phyloP scores from a whole-genome alignment of 1,140 invertebrate species.

The Hormaphis cornu region DNA sequence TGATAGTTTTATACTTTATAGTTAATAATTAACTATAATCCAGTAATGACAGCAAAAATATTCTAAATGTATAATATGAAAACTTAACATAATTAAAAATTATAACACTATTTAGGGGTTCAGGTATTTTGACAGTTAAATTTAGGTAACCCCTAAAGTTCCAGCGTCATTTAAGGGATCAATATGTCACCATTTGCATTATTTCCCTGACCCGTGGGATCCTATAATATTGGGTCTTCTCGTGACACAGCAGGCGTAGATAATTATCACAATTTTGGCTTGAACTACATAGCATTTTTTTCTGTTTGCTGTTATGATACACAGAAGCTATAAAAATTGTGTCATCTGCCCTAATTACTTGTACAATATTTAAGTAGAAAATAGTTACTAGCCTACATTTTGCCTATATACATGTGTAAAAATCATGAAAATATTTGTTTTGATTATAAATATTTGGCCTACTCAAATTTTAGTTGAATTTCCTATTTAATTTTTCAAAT shows the following conservation, averaged over 20 bases:
- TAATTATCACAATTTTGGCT: constrained; percentile 25
- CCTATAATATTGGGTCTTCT: constrained; percentile 32
- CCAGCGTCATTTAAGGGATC: constrained; percentile 27
- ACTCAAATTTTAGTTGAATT: too few relatives aligned
- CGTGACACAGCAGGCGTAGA: constrained; percentile 25
- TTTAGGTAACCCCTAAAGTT: constrained; percentile 26
- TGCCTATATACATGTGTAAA: too few relatives aligned
- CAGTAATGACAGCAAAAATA: neutral
- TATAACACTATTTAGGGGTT: constrained; percentile 22
- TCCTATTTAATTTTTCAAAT: too few relatives aligned
- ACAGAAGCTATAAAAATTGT: too few relatives aligned
- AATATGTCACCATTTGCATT: constrained; percentile 18
- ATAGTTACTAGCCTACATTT: too few relatives aligned
- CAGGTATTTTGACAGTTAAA: constrained; percentile 27
- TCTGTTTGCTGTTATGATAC: too few relatives aligned
- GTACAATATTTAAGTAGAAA: too few relatives aligned
- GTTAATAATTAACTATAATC: neutral
- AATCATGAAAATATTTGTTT: too few relatives aligned
- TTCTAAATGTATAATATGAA: neutral
- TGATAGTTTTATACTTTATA: too few relatives aligned
- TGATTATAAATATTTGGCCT: too few relatives aligned
- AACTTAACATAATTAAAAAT: constrained; percentile 16
- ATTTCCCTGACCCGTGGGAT: constrained; percentile 24
- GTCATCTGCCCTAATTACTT: too few relatives aligned
- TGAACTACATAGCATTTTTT: neutral